Percentiles rank a stretch among this genome's conserved stretches.
phyloP scores from a whole-genome alignment of 64 coral and sea anemone genomes.

The Montipora sp. region DNA sequence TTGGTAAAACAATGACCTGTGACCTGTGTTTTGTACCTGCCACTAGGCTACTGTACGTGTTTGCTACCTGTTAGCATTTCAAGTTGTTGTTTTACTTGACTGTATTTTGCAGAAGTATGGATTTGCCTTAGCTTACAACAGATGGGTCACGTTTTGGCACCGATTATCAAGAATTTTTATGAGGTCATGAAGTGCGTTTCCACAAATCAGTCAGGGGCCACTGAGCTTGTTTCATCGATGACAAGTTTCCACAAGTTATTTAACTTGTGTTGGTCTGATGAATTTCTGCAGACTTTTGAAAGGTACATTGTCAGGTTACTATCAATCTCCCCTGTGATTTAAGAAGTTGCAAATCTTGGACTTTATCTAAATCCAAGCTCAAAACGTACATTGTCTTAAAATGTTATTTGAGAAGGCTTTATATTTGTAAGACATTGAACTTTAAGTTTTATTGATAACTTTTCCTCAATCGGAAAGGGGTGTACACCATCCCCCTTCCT shows the following conservation, averaged over 20 bases:
- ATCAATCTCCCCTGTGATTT: too few species aligned
- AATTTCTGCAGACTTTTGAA: constrained; percentile 80
- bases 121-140: constrained; percentile 60
- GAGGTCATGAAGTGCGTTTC: constrained; percentile 84
- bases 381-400: too few species aligned
- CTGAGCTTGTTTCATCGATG: constrained; percentile 49
- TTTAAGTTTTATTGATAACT: too few species aligned
- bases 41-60: too few species aligned
- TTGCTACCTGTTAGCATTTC: background rate
- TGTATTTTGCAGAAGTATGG: constrained; percentile 67
- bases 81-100: background rate
- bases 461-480: too few species aligned
- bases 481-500: too few species aligned
- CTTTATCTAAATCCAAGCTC: too few species aligned
- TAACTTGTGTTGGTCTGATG: constrained; percentile 75
- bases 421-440: too few species aligned
- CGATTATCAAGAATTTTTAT: constrained; percentile 72
- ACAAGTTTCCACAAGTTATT: constrained; percentile 69
- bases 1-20: too few species aligned
- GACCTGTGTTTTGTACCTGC: too few species aligned
- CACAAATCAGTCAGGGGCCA: constrained; percentile 59
- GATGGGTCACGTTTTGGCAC: constrained; percentile 73
- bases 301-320: constrained; percentile 32
- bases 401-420: too few species aligned
- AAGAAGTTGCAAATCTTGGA: too few species aligned